A percentile compares a stretch with the other conserved stretches of the same genome.
phyloP scores from a whole-genome alignment of 2,797 vertebrate species.

The Simalia tracyae region DNA sequence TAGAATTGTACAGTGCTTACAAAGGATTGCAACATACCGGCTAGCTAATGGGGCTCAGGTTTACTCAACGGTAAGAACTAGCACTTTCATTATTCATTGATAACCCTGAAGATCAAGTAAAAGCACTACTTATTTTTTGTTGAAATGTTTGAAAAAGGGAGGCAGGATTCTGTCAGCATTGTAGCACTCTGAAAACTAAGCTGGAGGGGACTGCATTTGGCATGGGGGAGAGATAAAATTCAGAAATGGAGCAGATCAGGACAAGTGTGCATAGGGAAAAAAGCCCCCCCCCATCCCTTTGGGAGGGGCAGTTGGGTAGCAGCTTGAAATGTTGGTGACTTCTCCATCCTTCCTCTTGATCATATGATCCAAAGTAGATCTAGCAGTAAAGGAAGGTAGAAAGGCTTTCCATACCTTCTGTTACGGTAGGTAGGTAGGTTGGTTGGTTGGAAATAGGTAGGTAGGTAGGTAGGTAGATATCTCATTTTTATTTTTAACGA shows the following conservation, averaged over 20 bases:
- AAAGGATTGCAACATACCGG: slow-evolving; percentile 85
- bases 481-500: background rate
- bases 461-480: no score
- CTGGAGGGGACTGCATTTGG: background rate
- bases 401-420: no score
- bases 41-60: slow-evolving; percentile 85
- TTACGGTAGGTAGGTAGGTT: no score
- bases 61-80: slow-evolving; percentile 86
- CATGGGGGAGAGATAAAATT: background rate
- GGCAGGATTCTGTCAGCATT: background rate
- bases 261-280: background rate
- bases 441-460: no score
- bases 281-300: background rate
- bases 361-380: background rate
- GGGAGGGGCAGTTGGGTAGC: background rate
- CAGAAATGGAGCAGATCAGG: background rate
- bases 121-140: background rate
- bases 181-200: background rate
- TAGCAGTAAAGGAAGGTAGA: no score
- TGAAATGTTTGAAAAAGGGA: background rate
- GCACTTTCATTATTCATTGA: background rate
- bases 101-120: background rate
- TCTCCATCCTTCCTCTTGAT: background rate
- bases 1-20: slow-evolving; percentile 88
- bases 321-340: background rate